Evolutionary conservation across 2,113 vertebrate species (phyloP), one percentile per base, ranked within the genome.

Genomic region (Microtus montanus): DNA sequence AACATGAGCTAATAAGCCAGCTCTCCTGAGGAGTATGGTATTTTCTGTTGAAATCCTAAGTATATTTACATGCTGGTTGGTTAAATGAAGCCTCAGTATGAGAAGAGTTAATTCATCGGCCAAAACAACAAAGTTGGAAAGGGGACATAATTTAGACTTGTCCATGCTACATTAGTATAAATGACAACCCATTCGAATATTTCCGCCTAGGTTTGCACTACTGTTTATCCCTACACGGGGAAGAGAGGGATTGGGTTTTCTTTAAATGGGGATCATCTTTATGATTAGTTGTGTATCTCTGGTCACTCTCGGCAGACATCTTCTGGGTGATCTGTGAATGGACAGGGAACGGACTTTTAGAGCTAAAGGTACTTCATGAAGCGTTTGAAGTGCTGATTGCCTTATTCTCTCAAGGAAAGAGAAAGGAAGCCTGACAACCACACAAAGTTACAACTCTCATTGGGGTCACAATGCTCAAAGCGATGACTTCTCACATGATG

Each of bases 1-100:
- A 28, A 1, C 3, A 24, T 5, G 3, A 63, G 1, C 20, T 33
- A n/a, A 26, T n/a, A 14, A 74, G 15, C 33, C 20, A 7, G 0
- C 20, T 78, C 12, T 82, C 5, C 14, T n/a, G 11, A n/a, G 35
- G 20, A 1, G 10, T 17, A 1, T 3, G 30, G 4, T 20, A 52
- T 75, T 96, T 87, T 14, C 24, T 49, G 10, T 63, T 41, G 41
- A 64, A 9, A 70, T 9, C 5, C 28, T 70, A 44, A 66, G 41
- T 28, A 33, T 20, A 28, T 30, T 75, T 79, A 14, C 61, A 58
- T 17, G 47, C 19, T 13, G 26, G 9, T 38, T 77, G 26, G 4
- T 64, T 68, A 82, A 82, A 80, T 58, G 49, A 19, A 91, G 38
- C 26, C 9, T 61, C 22, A 83, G 5, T 19, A 3, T 19, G 49